Conservation (phyloP, 2,797 vertebrate species). For the Manis javanica region DNA sequence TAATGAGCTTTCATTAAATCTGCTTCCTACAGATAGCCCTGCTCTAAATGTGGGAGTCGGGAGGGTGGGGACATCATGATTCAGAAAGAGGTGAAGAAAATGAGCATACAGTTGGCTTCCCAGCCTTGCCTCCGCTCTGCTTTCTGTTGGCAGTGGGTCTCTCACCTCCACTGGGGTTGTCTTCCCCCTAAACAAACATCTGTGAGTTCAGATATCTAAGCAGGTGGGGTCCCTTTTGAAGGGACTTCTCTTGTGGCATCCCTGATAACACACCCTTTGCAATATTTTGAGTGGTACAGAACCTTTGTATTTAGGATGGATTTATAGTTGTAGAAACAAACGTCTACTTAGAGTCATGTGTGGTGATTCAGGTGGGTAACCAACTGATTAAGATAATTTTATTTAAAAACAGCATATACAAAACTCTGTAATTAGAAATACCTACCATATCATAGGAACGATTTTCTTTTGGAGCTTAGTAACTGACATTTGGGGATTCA, state of each 20-base stretch:
- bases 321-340: slow-evolving; percentile 17
- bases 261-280: background rate
- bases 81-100: background rate
- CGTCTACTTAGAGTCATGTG: background rate
- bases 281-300: background rate
- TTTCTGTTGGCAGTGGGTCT: background rate
- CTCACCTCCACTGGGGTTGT: background rate
- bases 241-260: background rate
- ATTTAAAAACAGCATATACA: background rate
- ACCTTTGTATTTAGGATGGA: background rate
- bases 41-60: background rate
- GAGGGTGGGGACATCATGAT: background rate
- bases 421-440: background rate
- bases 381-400: slow-evolving; percentile 1
- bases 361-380: background rate
- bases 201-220: background rate
- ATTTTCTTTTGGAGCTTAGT: background rate
- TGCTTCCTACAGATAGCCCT: background rate
- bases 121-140: background rate
- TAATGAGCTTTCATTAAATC: background rate
- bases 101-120: background rate
- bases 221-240: background rate
- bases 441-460: background rate
- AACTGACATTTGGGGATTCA: slow-evolving; percentile 30
- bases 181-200: background rate